Evolutionary conservation across 2,797 vertebrate genomes (phyloP).

Genomic region (Holocentrus rufus): DNA sequence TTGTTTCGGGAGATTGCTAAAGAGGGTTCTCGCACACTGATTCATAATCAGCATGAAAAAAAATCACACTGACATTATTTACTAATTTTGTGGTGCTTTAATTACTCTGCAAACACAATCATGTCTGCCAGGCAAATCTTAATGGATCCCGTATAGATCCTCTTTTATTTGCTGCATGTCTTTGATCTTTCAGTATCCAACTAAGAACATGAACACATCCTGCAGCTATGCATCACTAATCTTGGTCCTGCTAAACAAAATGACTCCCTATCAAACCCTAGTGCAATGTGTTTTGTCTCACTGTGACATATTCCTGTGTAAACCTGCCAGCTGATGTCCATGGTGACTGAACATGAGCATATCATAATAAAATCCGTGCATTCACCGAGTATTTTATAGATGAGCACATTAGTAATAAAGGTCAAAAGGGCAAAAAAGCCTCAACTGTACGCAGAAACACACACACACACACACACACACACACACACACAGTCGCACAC

Average conservation of each 20-base stretch:
- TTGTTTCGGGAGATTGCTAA: not conserved
- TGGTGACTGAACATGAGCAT: not conserved
- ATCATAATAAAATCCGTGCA: conserved; percentile 11
- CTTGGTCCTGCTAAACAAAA: conserved; percentile 19
- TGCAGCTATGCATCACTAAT: conserved; percentile 25
- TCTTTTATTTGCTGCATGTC: not conserved
- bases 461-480: conserved; percentile 8
- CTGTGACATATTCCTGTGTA: conserved; percentile 22
- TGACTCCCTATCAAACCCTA: not conserved
- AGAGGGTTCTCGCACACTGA: not conserved
- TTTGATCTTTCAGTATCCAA: not conserved
- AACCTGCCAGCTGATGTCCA: conserved; percentile 23
- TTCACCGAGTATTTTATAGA: not conserved
- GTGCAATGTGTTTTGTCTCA: conserved; percentile 37
- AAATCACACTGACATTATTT: not conserved
- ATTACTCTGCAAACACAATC: not conserved
- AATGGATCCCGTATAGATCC: no score
- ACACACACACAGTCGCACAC: conserved; percentile 14
- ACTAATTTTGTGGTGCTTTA: not conserved
- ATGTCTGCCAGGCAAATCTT: not conserved
- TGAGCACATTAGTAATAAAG: conserved; percentile 7
- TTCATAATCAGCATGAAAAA: not conserved
- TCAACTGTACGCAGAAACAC: not conserved
- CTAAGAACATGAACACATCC: not conserved
- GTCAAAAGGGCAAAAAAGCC: conserved; percentile 9